Percentiles rank a stretch among this genome's conserved stretches.
These are phyloP conservation scores for Charaxes varanes DNA, from an alignment of 1,140 invertebrate genomes.

Conservation along the genomic window DNA sequence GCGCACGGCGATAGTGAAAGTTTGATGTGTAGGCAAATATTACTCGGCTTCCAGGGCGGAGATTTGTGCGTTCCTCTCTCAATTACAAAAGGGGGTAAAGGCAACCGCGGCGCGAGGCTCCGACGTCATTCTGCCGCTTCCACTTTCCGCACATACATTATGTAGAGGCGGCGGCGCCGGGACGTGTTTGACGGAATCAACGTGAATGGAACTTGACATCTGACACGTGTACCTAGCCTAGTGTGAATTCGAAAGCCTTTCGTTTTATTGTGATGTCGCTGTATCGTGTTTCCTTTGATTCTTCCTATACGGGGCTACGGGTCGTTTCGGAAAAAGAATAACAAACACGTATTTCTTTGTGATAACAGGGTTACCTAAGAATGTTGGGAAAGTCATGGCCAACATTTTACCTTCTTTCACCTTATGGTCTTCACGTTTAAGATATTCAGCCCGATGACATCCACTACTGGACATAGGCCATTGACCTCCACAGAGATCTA, in stretches of 20 bases:
- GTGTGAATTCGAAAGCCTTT: slow-evolving; percentile 35
- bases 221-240: slow-evolving; percentile 55
- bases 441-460: no score
- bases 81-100: slow-evolving; percentile 51
- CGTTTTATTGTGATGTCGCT: slow-evolving; percentile 5
- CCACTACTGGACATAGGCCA: no score
- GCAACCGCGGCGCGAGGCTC: slow-evolving; percentile 33
- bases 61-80: slow-evolving; percentile 66
- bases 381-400: no score
- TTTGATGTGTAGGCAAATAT: slow-evolving; percentile 74
- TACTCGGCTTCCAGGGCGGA: slow-evolving; percentile 64
- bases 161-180: slow-evolving; percentile 43
- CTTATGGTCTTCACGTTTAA: no score
- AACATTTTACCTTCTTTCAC: no score
- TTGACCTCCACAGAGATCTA: no score
- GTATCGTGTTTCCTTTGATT: slow-evolving; percentile 5
- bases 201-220: slow-evolving; percentile 63
- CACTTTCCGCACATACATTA: slow-evolving; percentile 54
- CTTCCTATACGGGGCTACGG: not conserved
- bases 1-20: slow-evolving; percentile 70
- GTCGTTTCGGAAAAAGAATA: not conserved
- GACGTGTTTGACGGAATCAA: slow-evolving; percentile 52
- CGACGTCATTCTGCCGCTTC: slow-evolving; percentile 33
- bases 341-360: no score
- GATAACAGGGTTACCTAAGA: no score